These are phyloP conservation scores for Opisthograptis luteolata DNA, from an alignment of 2,888 invertebrate species.

Conservation along the genomic window DNA sequence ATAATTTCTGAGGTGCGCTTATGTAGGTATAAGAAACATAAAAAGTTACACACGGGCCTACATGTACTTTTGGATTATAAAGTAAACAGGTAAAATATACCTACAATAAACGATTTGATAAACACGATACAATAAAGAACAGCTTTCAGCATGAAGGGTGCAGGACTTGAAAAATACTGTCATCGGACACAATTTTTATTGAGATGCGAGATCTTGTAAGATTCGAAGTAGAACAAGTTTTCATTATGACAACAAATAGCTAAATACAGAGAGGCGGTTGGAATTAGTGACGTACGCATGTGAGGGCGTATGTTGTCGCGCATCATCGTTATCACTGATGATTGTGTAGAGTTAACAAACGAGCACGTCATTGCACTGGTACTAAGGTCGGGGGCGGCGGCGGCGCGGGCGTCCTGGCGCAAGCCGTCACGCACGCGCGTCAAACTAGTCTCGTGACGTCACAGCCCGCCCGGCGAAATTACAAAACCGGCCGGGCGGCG, in stretches of 20 bases:
- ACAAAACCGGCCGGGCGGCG: slow-evolving; percentile 80
- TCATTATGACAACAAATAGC: slow-evolving; percentile 15
- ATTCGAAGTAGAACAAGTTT: slow-evolving; percentile 30
- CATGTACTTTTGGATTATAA: not conserved
- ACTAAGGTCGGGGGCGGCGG: slow-evolving; percentile 76
- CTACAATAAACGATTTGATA: not conserved
- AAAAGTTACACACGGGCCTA: slow-evolving; percentile 28
- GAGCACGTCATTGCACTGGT: slow-evolving; percentile 77
- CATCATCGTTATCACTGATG: slow-evolving; percentile 41
- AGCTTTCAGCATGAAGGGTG: too few species aligned
- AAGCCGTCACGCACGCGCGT: slow-evolving; percentile 78
- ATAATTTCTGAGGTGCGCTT: slow-evolving; percentile 42
- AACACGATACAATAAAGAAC: not conserved
- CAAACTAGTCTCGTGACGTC: slow-evolving; percentile 83
- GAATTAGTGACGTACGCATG: slow-evolving; percentile 6
- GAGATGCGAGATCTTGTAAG: slow-evolving; percentile 10
- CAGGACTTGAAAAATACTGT: not conserved
- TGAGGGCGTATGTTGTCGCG: slow-evolving; percentile 8
- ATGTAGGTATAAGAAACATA: slow-evolving; percentile 35
- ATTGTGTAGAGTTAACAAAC: slow-evolving; percentile 54
- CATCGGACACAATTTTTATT: not conserved
- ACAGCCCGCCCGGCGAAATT: slow-evolving; percentile 79
- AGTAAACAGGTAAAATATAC: not conserved
- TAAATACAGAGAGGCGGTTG: slow-evolving; percentile 1
- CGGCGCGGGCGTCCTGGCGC: slow-evolving; percentile 73